Evolutionary conservation across 2,113 vertebrate genomes (phyloP), one percentile per base, ranked within the genome.

Genomic region (Taurulus bubalis): DNA sequence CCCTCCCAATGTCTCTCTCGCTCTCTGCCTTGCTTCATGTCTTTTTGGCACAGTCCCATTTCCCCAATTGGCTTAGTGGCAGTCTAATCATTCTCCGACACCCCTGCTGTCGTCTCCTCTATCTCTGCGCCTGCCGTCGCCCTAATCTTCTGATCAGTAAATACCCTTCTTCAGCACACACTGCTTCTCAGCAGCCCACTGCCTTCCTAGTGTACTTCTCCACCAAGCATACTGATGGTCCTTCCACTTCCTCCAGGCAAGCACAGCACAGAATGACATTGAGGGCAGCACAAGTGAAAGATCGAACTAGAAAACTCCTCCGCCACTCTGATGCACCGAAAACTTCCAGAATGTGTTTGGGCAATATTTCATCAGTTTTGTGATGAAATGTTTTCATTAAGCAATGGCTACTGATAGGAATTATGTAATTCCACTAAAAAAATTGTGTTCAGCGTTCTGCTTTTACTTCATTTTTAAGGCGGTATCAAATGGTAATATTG

Each of bases 71-170:
- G 93, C 91, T 94, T 92, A 94, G 92, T 79, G 74, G 86, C 80
- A 84, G 92, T 88, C 88, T 93, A 93, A 94, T 95, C 91, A 91
- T 94, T 90, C 74, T 79, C 79, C 79, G 84, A 92, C 82, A 82
- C 77, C 86, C 90, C 91, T 91, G 89, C 91, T 93, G 90, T 92
- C 90, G 75, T 90, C 77, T 87, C 71, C 79, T 88, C 85, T 83
- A 69, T 88, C 73, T 82, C 83, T 72, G 62, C 6, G 55, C 85
- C 86, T 86, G 79, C 86, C 87, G 80, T 79, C 72, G 56, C 77
- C 56, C 79, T 94, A 94, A 94, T 95, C 93, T 92, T 89, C 79
- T 81, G 83, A 92, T 93, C 91, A 80, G 89, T 94, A 93, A 95
- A 94, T 92, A 92, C 88, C 82, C 81, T 55, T 83, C 79, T 85